Base-by-base conservation (phyloP, 2,888 invertebrate genomes). In the Synanthedon formicaeformis region DNA sequence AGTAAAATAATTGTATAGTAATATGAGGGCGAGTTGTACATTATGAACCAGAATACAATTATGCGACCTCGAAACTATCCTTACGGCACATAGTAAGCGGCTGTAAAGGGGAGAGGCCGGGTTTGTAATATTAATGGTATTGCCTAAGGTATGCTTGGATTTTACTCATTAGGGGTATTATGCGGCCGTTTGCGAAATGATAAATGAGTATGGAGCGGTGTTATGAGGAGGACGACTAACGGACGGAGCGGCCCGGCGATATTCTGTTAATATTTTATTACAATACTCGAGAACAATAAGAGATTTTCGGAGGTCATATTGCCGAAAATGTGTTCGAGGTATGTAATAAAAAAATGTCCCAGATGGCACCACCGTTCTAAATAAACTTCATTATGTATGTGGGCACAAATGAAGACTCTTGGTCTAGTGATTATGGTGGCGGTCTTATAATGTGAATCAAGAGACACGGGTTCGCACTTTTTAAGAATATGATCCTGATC, bases 161-260 rank as follows among this genome's bases (percentile, higher is more conserved):
- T 84, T 80, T 82, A 82, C 84, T 83, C 84, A 86, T 86, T 86
- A 84, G 77, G 77, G 82, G 78, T 79, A 80, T 84, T 82, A 83
- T 76, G 75, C 73, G 78, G 75, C 75, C 77, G 77, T 80, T 82
- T 76, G 72, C 69, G 64, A 83, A 79, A 85, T 86, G 85, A 85
- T 85, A 81, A 81, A 86, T 81, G 81, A 73, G 71, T 73, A 67
- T 66, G 76, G 71, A 67, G 71, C 64, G 71, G 71, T 69, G 70
- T 76, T 76, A 75, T 71, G 71, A 75, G 65, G 66, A 71, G 65
- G 71, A 65, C 69, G 70, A 73, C 71, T 70, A 65, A 61, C 69
- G 63, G 66, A 66, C 61, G 10, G 6, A 34, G 34, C 34, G 34
- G 34, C 34, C 67, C 69, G 56, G 61, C 68, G 66, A 65, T 70